phyloP scores from a whole-genome alignment of 2,797 vertebrate species.

The Platyrinchus mystaceus region DNA sequence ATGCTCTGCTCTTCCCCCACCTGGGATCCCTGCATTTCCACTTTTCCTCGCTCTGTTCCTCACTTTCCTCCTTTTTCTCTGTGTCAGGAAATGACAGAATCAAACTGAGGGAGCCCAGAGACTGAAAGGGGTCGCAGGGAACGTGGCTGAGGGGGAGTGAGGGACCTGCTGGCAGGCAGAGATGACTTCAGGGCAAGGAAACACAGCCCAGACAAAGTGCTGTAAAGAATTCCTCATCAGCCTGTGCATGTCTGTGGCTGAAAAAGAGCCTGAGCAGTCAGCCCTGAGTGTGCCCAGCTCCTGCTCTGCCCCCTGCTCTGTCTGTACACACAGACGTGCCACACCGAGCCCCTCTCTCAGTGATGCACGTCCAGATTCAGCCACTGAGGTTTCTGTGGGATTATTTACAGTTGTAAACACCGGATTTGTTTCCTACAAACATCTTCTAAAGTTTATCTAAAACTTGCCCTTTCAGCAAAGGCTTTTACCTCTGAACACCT shows the following conservation, averaged over 20 bases:
- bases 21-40: neutral
- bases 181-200: neutral
- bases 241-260: neutral
- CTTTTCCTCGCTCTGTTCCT: neutral
- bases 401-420: neutral
- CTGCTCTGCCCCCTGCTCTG: neutral
- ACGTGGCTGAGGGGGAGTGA: too few relatives aligned
- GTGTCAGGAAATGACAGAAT: neutral
- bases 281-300: neutral
- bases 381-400: neutral
- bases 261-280: neutral
- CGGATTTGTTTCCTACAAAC: neutral
- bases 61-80: too few relatives aligned
- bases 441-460: neutral
- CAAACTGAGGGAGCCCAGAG: neutral
- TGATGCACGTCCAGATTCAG: neutral
- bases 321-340: accelerated
- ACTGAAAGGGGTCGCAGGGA: neutral
- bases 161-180: neutral
- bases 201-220: neutral
- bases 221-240: neutral
- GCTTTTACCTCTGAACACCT: neutral
- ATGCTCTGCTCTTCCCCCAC: neutral
- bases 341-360: accelerated
- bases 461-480: neutral